Evolutionary conservation across 30 jellyfish, hydroid and myxozoan species (phyloP).

Genomic region (Aurelia aurita complex sp. Pacific): DNA sequence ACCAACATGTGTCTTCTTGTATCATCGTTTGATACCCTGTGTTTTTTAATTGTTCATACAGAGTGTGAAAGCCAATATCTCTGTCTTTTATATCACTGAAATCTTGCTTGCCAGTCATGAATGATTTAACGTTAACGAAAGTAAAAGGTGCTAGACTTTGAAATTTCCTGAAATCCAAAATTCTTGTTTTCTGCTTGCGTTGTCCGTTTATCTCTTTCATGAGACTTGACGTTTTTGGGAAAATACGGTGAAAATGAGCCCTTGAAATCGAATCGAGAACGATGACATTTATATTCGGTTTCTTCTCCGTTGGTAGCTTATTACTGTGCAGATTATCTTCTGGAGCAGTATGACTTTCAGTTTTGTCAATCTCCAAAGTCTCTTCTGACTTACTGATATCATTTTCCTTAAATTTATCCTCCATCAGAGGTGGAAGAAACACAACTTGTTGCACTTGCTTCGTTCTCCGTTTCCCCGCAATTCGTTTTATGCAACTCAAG

Average conservation of each 20-base stretch:
- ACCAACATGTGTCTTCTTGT: constrained; percentile 97
- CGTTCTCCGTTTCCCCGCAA: neutral
- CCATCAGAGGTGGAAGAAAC: constrained; percentile 38
- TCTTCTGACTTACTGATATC: neutral
- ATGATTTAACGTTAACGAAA: constrained; percentile 79
- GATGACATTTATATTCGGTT: constrained; percentile 74
- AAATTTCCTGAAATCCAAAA: constrained; percentile 62
- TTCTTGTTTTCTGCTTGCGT: neutral
- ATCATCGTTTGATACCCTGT: constrained; percentile 65
- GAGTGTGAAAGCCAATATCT: constrained; percentile 45
- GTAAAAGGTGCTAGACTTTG: constrained; percentile 95
- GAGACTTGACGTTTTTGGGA: constrained; percentile 65
- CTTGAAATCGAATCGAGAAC: constrained; percentile 89
- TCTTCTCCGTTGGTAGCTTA: neutral
- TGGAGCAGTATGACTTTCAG: neutral
- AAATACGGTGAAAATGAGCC: constrained; percentile 73
- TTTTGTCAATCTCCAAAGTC: neutral
- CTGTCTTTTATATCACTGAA: constrained; percentile 46
- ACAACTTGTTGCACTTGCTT: constrained; percentile 28
- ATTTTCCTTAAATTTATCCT: neutral
- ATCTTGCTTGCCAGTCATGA: constrained; percentile 76
- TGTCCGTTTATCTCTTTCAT: constrained; percentile 33
- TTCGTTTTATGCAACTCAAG: constrained; percentile 32
- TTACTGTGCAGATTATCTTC: no score
- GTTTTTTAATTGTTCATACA: constrained; percentile 35